Evolutionary conservation across 2,797 vertebrate species (phyloP), one percentile per base, ranked within the genome.

Genomic region (Myiothlypis coronata): DNA sequence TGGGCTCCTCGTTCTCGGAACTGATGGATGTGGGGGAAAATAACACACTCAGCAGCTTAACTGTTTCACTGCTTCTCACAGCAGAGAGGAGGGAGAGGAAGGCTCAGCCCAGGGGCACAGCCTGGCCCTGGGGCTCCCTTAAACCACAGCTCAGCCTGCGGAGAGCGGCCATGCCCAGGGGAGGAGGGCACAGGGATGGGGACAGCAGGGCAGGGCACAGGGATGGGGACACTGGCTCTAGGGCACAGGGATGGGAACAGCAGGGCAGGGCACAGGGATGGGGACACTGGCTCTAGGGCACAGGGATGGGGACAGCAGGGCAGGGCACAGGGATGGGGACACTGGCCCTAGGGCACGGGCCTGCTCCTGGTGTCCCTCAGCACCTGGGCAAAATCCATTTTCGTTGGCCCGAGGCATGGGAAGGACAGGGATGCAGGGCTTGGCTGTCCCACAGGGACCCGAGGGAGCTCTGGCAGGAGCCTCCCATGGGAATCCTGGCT

Each of bases 321-420:
- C n/a, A n/a, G 37, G 46, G 23, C 46, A 47, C 23, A 14, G 23
- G 44, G 19, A 46, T 47, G 46, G 46, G 46, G 46, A 13, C 44
- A 23, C 44, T 46, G 44, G 44, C 8, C 18, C 39, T 39, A 14
- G 39, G 39, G 12, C 37, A 39, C 37, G 14, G 13, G 39, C 39
- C 44, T 22, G 47, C 47, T 14, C 46, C 46, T 47, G 13, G 7
- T 24, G 46, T 26, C 71, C 30, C 56, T 8, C 0, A 0, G 39
- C 16, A 46, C 17, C 23, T 3, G 26, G 5, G n/a, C 6, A 9
- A 16, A 56, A 15, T 61, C 14, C 3, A 3, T 56, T 34, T 81
- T 41, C 2, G 0, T n/a, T 2, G 7, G 27, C 30, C 60, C 0
- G 0, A 52, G 71, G 68, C 44, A 8, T 0, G 9, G 32, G 35